Percentiles rank a stretch among this genome's conserved stretches.
These are phyloP conservation scores for Bemisia tabaci DNA, from an alignment of 1,140 invertebrate species.

Conservation along the genomic window DNA sequence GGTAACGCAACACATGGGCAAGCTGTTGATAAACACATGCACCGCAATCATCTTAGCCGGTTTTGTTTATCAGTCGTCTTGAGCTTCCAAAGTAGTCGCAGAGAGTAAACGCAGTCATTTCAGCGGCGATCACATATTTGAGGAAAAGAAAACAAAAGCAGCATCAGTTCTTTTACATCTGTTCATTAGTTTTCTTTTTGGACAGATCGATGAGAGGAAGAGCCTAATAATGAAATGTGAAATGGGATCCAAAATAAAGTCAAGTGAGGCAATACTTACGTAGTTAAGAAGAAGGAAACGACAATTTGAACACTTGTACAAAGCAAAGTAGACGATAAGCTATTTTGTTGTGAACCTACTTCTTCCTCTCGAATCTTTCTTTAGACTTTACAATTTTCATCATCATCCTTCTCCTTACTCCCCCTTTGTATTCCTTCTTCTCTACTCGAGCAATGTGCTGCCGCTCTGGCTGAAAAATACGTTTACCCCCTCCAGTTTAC, in stretches of 20 bases:
- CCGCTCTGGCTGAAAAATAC: constrained; percentile 8
- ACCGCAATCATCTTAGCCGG: too few relatives aligned
- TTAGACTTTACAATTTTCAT: constrained; percentile 23
- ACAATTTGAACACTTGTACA: constrained; percentile 17
- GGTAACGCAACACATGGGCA: too few relatives aligned
- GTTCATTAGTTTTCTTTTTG: background rate
- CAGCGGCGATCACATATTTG: too few relatives aligned
- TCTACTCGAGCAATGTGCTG: constrained; percentile 29
- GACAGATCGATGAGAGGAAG: background rate
- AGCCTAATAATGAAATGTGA: background rate
- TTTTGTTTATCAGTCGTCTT: too few relatives aligned
- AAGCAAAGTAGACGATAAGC: constrained; percentile 30
- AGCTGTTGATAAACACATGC: too few relatives aligned
- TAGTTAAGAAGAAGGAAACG: constrained; percentile 12
- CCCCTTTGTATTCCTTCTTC: constrained; percentile 26
- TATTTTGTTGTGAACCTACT: constrained; percentile 41
- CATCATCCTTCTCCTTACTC: constrained; percentile 25
- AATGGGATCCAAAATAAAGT: background rate
- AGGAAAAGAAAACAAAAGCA: too few relatives aligned
- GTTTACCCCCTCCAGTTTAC: constrained; percentile 4
- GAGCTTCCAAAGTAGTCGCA: too few relatives aligned
- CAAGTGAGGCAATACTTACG: background rate
- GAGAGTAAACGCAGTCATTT: too few relatives aligned
- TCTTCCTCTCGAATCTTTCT: constrained; percentile 27
- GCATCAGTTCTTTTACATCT: background rate